Percentiles rank a stretch among this genome's conserved stretches.
These are phyloP conservation scores for Drosophila niveifrons DNA, from an alignment of 2,888 invertebrate genomes.

Conservation along the genomic window DNA sequence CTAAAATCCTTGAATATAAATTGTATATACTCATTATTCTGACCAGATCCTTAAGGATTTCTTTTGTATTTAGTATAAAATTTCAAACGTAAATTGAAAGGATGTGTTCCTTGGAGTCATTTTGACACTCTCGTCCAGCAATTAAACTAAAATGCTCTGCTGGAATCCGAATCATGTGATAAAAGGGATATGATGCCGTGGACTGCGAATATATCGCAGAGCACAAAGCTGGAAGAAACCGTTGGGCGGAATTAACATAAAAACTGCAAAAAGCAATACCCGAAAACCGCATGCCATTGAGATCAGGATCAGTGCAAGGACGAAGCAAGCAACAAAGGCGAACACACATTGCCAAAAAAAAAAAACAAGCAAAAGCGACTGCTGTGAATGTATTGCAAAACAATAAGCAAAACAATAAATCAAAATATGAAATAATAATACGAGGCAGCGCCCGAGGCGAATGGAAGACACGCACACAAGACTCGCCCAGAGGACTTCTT, in stretches of 20 bases:
- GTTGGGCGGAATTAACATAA: constrained; percentile 55
- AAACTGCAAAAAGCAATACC: constrained; percentile 37
- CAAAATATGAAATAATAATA: constrained; percentile 79
- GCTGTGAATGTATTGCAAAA: constrained; percentile 69
- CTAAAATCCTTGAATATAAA: too few species aligned
- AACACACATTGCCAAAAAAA: constrained; percentile 51
- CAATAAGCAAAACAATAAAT: constrained; percentile 79
- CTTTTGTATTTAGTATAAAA: too few species aligned
- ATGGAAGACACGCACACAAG: constrained; percentile 40
- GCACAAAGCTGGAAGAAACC: constrained; percentile 27
- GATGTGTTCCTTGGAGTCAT: too few species aligned
- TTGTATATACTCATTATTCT: too few species aligned
- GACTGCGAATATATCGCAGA: background rate
- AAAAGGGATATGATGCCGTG: background rate
- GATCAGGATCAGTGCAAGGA: constrained; percentile 47
- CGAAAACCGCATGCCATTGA: constrained; percentile 34
- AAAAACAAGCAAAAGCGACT: constrained; percentile 16
- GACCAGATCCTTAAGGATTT: too few species aligned
- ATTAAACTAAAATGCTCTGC: background rate
- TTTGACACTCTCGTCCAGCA: background rate
- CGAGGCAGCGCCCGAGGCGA: constrained; percentile 44
- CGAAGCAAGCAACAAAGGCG: constrained; percentile 42
- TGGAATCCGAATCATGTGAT: background rate
- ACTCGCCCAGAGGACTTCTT: constrained; percentile 42
- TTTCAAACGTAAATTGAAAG: too few species aligned